A percentile compares a stretch with the other conserved stretches of the same genome.
These are phyloP conservation scores for Babylonia areolata DNA, from an alignment of 1,140 invertebrate genomes.

Conservation along the genomic window DNA sequence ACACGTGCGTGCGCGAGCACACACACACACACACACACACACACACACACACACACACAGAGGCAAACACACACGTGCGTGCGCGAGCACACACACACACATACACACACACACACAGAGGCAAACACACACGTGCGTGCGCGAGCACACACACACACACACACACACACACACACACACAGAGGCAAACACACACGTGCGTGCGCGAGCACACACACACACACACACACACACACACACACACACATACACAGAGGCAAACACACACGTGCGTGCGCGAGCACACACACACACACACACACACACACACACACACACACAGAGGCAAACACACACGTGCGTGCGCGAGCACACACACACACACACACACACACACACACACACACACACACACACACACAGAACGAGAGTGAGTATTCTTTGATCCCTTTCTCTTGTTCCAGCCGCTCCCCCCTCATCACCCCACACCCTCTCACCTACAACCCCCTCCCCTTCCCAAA, in stretches of 20 bases:
- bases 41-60: too few species aligned
- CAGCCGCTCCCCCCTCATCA: too few species aligned
- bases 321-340: background rate
- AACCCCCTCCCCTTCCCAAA: too few species aligned
- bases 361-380: constrained; percentile 14
- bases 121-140: too few species aligned
- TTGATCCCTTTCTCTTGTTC: too few species aligned
- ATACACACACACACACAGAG: too few species aligned
- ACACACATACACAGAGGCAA: background rate
- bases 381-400: background rate
- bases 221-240: background rate
- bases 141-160: background rate
- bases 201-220: background rate
- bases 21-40: too few species aligned
- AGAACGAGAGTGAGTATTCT: too few species aligned
- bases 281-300: background rate
- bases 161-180: background rate
- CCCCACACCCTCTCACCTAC: too few species aligned
- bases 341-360: background rate
- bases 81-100: too few species aligned
- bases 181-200: background rate
- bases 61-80: too few species aligned
- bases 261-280: background rate
- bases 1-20: too few species aligned
- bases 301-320: background rate